Percentiles rank a stretch among this genome's conserved stretches.
Evolutionary conservation across 2,888 invertebrate genomes (phyloP).

Genomic region (Drosophila mimica): DNA sequence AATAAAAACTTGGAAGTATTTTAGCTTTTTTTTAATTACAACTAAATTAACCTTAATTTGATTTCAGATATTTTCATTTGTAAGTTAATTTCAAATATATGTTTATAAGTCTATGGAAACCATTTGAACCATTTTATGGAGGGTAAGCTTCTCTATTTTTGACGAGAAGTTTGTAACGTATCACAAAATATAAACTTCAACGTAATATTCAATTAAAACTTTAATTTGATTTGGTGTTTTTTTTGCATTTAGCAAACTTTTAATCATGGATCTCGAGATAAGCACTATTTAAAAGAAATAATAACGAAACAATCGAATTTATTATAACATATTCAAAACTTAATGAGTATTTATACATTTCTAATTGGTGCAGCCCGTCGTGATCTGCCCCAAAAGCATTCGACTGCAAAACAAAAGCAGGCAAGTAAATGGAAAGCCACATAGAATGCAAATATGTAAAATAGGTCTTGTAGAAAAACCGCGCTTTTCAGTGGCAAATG

Average conservation of each 20-base stretch:
- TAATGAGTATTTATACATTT: not conserved
- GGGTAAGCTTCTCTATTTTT: not conserved
- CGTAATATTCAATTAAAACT: not conserved
- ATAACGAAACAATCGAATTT: not conserved
- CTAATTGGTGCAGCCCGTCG: not conserved
- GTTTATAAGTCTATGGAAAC: not conserved
- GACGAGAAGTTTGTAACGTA: no score
- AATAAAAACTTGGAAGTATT: not conserved
- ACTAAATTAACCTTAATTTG: not conserved
- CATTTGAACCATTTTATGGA: not conserved
- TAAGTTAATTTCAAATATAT: not conserved
- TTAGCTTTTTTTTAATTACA: not conserved
- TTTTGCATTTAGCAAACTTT: no score
- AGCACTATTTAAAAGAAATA: not conserved
- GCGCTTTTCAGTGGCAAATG: rapidly evolving
- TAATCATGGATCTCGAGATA: not conserved
- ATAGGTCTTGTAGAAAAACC: constrained; percentile 40
- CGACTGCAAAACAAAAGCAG: constrained; percentile 38
- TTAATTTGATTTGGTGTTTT: not conserved
- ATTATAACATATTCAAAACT: not conserved
- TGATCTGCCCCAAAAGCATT: constrained; percentile 20
- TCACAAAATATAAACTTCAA: no score
- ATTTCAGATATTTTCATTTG: not conserved
- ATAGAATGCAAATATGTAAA: constrained; percentile 44
- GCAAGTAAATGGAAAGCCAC: constrained; percentile 1